Evolutionary conservation across 2,797 vertebrate species (phyloP).

Genomic region (Anguilla obscura): DNA sequence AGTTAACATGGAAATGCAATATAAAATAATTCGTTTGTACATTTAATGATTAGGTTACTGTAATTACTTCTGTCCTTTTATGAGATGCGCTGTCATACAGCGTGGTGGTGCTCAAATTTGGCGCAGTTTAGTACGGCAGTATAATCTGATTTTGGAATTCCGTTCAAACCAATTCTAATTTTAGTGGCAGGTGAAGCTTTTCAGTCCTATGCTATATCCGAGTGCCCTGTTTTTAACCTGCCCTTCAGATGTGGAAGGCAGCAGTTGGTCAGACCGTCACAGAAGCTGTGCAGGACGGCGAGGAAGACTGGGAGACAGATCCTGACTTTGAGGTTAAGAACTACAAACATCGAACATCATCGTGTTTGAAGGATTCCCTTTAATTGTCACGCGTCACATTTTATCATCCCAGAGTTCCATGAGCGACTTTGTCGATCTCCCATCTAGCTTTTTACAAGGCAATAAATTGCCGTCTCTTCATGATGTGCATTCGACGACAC

Average conservation of each 20-base stretch:
- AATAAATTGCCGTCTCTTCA: not conserved
- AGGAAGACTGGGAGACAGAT: conserved; percentile 95
- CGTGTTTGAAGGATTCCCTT: not conserved
- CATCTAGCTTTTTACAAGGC: not conserved
- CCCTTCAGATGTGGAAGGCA: conserved; percentile 89
- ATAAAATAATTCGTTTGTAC: no score
- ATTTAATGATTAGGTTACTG: no score
- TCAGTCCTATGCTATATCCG: not conserved
- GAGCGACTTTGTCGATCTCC: not conserved
- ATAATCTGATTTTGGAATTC: no score
- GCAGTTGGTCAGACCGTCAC: conserved; percentile 81
- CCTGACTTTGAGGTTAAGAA: conserved; percentile 89
- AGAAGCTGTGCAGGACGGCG: conserved; percentile 72
- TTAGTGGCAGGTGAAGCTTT: not conserved
- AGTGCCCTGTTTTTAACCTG: conserved; percentile 16
- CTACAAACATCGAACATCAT: not conserved
- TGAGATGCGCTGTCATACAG: no score
- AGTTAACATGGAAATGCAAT: no score
- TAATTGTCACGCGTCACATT: not conserved
- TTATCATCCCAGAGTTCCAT: not conserved
- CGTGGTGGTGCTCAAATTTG: no score
- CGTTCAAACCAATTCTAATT: not conserved
- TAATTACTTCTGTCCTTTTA: no score
- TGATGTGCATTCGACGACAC: not conserved
- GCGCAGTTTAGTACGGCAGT: no score